Percentiles rank a stretch among this genome's conserved stretches.
These are phyloP conservation scores for Pycnomerus fuliginosus DNA, from an alignment of 2,888 invertebrate genomes.

Conservation along the genomic window DNA sequence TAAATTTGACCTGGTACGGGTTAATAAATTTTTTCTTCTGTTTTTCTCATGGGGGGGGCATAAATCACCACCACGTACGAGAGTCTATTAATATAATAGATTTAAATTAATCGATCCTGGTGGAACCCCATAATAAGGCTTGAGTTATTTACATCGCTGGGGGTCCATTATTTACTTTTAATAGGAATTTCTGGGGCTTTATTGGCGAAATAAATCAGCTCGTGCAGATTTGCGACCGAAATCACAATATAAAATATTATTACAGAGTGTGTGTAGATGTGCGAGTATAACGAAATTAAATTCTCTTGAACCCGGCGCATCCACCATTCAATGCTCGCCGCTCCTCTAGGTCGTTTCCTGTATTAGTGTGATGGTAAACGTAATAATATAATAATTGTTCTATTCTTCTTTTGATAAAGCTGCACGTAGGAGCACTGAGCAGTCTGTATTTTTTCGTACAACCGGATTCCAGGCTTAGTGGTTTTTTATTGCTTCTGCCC, in stretches of 20 bases:
- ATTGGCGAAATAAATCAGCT: slow-evolving; percentile 47
- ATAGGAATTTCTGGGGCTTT: slow-evolving; percentile 50
- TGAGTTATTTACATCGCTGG: slow-evolving; percentile 51
- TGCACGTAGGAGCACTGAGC: too few species aligned
- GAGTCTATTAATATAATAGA: slow-evolving; percentile 29
- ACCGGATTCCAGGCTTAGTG: too few species aligned
- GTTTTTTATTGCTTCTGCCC: too few species aligned
- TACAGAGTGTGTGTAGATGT: background rate
- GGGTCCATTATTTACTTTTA: slow-evolving; percentile 53
- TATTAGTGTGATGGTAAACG: too few species aligned
- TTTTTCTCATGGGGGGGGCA: too few species aligned
- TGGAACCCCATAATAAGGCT: slow-evolving; percentile 43
- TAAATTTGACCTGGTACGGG: too few species aligned
- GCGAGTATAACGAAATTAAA: slow-evolving; percentile 4
- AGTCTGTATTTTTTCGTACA: too few species aligned
- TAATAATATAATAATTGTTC: too few species aligned
- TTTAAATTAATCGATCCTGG: slow-evolving; percentile 38
- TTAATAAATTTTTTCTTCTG: background rate
- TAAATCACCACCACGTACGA: slow-evolving; percentile 22
- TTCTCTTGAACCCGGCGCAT: slow-evolving; percentile 12
- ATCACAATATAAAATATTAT: slow-evolving; percentile 36
- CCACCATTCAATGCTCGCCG: too few species aligned
- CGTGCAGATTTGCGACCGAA: slow-evolving; percentile 28
- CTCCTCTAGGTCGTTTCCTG: too few species aligned
- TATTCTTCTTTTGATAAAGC: too few species aligned